These are phyloP conservation scores for Colaptes auratus DNA, from an alignment of 2,113 vertebrate species.

Conservation along the genomic window DNA sequence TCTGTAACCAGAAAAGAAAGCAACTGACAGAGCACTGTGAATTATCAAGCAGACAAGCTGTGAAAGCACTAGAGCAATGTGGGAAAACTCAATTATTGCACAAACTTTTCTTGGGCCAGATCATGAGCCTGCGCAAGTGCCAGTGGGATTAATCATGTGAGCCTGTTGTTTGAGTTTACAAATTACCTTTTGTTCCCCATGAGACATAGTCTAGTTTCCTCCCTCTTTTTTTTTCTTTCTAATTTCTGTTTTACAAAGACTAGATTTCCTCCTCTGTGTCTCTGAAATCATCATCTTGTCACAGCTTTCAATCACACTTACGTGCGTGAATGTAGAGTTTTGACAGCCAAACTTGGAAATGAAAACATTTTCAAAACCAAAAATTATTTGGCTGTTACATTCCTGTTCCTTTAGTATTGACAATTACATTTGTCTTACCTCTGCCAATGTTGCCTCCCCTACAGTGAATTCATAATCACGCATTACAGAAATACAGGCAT, in stretches of 20 bases:
- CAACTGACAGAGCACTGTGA: neutral
- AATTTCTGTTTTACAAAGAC: neutral
- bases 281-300: conserved; percentile 19
- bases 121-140: neutral
- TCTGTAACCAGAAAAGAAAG: neutral
- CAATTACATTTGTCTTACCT: neutral
- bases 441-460: neutral
- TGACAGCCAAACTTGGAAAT: neutral
- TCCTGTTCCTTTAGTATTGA: neutral
- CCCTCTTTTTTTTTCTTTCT: neutral
- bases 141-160: neutral
- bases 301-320: conserved; percentile 9
- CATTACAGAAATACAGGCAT: neutral
- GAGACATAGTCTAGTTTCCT: neutral
- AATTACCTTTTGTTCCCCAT: neutral
- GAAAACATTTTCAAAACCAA: neutral
- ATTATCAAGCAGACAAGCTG: neutral
- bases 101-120: neutral
- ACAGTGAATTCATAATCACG: neutral
- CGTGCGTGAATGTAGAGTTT: neutral
- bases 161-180: neutral
- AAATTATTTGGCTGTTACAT: neutral
- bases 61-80: neutral
- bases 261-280: neutral
- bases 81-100: neutral